Conservation (phyloP, 2,797 vertebrate species). For the Sitta carolinensis region DNA sequence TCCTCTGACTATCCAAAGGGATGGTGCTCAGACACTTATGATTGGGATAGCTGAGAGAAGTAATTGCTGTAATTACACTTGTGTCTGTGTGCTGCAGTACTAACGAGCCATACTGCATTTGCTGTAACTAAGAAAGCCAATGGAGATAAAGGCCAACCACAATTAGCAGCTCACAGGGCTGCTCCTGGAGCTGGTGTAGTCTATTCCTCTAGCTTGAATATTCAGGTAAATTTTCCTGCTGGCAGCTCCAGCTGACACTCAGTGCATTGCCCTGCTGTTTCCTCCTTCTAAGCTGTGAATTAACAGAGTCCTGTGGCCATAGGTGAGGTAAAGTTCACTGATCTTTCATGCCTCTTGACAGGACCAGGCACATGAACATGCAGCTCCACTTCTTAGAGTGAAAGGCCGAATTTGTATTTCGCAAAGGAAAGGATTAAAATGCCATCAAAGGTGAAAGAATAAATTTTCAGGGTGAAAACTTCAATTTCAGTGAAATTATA, state of each 20-base stretch:
- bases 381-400: background rate
- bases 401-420: background rate
- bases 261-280: background rate
- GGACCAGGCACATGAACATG: background rate
- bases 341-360: background rate
- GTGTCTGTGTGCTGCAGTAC: background rate
- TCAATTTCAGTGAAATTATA: conserved; percentile 64
- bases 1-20: background rate
- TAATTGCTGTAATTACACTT: background rate
- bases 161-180: background rate
- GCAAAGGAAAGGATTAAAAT: conserved; percentile 33
- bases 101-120: background rate
- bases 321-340: background rate
- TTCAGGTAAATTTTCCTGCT: background rate
- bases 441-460: conserved; percentile 49
- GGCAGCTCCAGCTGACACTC: background rate
- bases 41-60: background rate
- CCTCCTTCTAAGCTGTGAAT: background rate
- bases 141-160: background rate
- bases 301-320: background rate
- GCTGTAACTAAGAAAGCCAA: background rate
- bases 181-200: background rate
- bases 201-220: background rate
- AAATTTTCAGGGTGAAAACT: conserved; percentile 59
- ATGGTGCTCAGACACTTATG: background rate